A percentile compares a stretch with the other conserved stretches of the same genome.
Evolutionary conservation across 2,888 invertebrate genomes (phyloP).

Genomic region (Scelioninae gen. 1): DNA sequence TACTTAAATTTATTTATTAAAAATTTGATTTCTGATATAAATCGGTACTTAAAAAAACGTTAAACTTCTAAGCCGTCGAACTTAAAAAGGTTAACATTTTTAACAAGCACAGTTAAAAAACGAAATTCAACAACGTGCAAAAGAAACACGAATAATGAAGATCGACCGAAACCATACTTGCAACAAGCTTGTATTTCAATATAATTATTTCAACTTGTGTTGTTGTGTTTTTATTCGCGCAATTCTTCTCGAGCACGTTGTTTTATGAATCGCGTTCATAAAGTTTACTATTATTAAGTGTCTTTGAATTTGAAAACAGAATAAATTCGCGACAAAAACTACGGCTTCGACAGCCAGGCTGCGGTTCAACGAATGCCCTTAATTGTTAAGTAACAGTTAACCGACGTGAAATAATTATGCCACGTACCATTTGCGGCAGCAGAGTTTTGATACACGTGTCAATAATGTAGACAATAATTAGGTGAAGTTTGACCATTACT

Average conservation of each 20-base stretch:
- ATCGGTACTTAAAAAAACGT: no score
- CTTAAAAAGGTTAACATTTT: no score
- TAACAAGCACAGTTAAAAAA: slow-evolving; percentile 22
- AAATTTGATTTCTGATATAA: no score
- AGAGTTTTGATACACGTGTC: slow-evolving; percentile 63
- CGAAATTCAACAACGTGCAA: no score
- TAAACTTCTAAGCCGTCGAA: no score
- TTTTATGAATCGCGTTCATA: slow-evolving; percentile 4
- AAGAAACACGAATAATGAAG: slow-evolving; percentile 25
- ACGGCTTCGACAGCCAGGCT: slow-evolving; percentile 10
- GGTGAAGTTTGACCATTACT: slow-evolving; percentile 77
- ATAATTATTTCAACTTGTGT: slow-evolving; percentile 25
- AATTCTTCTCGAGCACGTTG: neutral
- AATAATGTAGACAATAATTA: slow-evolving; percentile 78
- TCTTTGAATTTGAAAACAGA: slow-evolving; percentile 19
- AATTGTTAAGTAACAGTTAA: slow-evolving; percentile 29
- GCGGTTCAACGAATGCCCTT: slow-evolving; percentile 5
- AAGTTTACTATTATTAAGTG: slow-evolving; percentile 30
- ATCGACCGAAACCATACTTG: slow-evolving; percentile 13
- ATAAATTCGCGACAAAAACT: slow-evolving; percentile 1
- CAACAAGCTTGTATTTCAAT: slow-evolving; percentile 10
- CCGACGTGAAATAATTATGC: slow-evolving; percentile 8
- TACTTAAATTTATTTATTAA: no score
- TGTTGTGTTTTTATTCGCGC: slow-evolving; percentile 4
- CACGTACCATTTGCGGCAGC: neutral